Conservation (phyloP, 53 echinoderm and acorn worm species). For the Mesocentrotus franciscanus region DNA sequence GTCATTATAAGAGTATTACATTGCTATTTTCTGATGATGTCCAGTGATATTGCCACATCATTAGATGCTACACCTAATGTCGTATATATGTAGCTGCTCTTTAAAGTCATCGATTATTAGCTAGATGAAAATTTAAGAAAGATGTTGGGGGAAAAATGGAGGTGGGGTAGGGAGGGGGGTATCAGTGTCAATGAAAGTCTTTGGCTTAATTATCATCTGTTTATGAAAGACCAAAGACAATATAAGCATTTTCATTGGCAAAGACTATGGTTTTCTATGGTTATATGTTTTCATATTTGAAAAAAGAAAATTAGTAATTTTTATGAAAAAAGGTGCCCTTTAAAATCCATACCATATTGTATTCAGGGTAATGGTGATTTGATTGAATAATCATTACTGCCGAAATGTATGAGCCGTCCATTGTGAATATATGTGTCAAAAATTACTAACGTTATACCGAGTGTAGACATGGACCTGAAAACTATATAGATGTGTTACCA, state of each 20-base stretch:
- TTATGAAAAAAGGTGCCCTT: not conserved
- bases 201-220: not conserved
- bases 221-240: not conserved
- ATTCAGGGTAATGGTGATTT: not conserved
- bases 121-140: not conserved
- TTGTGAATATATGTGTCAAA: not conserved
- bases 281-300: too few relatives aligned
- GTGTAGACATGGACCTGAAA: not conserved
- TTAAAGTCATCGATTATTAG: not conserved
- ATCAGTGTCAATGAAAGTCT: not conserved
- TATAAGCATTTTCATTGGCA: not conserved
- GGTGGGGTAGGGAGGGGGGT: too few relatives aligned
- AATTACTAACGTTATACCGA: not conserved
- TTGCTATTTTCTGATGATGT: not conserved
- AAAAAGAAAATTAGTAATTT: too few relatives aligned
- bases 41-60: not conserved
- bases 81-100: not conserved
- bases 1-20: not conserved
- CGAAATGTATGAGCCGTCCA: not conserved
- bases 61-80: not conserved
- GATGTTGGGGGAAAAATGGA: too few relatives aligned
- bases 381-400: not conserved
- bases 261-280: too few relatives aligned
- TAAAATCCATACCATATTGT: not conserved
- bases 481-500: not conserved